A percentile compares a stretch with the other conserved stretches of the same genome.
These are phyloP conservation scores for Sclerodermus sp. DNA, from an alignment of 2,888 invertebrate species.

Conservation along the genomic window DNA sequence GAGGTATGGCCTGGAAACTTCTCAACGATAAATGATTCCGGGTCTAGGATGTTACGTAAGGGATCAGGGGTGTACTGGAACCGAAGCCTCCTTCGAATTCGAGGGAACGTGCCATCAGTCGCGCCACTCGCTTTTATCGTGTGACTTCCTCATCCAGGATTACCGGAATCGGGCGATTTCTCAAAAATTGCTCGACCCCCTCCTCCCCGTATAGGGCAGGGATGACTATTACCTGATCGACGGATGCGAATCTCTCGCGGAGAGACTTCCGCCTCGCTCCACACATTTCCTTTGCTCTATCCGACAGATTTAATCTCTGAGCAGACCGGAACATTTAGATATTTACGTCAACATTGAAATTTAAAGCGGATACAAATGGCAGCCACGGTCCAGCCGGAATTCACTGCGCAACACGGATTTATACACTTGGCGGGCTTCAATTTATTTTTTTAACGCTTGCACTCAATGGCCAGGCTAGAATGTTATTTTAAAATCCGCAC, in stretches of 20 bases:
- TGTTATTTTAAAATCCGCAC: not conserved
- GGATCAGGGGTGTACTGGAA: slow-evolving; percentile 17
- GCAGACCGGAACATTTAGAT: too few species aligned
- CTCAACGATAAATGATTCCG: slow-evolving; percentile 32
- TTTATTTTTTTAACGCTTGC: not conserved
- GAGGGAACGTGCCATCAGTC: slow-evolving; percentile 17
- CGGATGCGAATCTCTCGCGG: not conserved
- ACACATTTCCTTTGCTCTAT: not conserved
- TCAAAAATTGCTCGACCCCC: slow-evolving; percentile 5
- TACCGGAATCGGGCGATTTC: slow-evolving; percentile 15
- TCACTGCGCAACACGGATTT: too few species aligned
- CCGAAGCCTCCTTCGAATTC: slow-evolving; percentile 15
- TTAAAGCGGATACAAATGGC: too few species aligned
- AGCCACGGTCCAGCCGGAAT: too few species aligned
- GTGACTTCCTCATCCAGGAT: slow-evolving; percentile 10
- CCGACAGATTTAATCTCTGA: not conserved
- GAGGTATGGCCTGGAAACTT: slow-evolving; percentile 29
- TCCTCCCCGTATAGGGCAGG: too few species aligned
- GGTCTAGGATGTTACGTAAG: slow-evolving; percentile 27
- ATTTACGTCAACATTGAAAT: too few species aligned
- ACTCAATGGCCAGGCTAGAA: too few species aligned
- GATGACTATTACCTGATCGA: too few species aligned
- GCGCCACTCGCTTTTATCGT: slow-evolving; percentile 4
- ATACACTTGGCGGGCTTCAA: too few species aligned
- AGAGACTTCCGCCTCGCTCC: not conserved